Evolutionary conservation across 92 coral and sea anemone genomes (phyloP), one percentile per base, ranked within the genome.

Genomic region (Parazoanthus atlanticus): DNA sequence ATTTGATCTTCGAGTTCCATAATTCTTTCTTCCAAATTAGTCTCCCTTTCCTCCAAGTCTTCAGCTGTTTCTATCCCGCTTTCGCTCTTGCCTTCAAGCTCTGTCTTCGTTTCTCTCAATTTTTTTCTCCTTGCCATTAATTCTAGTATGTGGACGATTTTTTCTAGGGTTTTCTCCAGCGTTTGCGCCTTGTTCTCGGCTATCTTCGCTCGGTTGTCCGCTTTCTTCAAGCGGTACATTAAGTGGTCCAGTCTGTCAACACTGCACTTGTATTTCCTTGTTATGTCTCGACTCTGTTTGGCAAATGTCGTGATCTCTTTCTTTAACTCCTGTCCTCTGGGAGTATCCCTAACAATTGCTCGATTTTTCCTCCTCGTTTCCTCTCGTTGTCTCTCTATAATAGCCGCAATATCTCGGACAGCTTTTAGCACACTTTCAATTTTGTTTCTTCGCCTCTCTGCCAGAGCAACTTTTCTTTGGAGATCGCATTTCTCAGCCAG

Each of bases 1-100:
- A 89, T 85, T 65, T 91, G 76, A 86, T 91, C 93, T 89, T 91
- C 93, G 65, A 91, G 81, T 31, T 91, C 92, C 25, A 91, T 73
- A 33, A 91, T 85, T 79, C 89, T 74, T 41, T 54, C 86, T 77
- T 91, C 93, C 34, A 91, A 81, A 17, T 65, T 38, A 16, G 78
- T 82, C 41, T 91, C 93, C 47, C 38, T 79, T 58, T 85, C 88
- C 79, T 91, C 93, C 29, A 38, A 74, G 33, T 49, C 76, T 11
- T 74, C 92, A 8, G 93, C 92, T 41, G 75, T 86, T 61, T 74
- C 90, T 29, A 85, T 23, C 6, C 78, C 61, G 43, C 66, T 69
- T 43, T 43, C 56, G 87, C 15, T 69, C 56, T 46, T 70, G 0
- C 13, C 15, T 47, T 84, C 87, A 2, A 84, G 67, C 25, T 84